Evolutionary conservation across 2,888 invertebrate genomes (phyloP), one percentile per base, ranked within the genome.

Genomic region (Cheilosia scutellata): DNA sequence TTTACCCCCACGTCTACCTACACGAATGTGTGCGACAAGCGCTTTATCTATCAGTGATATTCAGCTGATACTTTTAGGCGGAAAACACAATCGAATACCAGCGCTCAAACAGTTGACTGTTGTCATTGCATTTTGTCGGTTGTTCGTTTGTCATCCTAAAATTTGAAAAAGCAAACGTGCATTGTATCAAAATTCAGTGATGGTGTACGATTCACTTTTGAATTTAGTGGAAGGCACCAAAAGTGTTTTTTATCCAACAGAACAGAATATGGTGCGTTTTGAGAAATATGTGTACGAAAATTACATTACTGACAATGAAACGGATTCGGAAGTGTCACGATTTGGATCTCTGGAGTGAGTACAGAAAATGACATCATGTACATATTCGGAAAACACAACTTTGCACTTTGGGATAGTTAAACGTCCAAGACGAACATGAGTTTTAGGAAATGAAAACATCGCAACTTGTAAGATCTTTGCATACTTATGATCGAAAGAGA

Each of bases 201-300:
- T 89, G 89, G 88, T 88, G 2, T 82, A 88, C 37, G 89, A 88
- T 16, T 87, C 88, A 6, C 65, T 90, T 42, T 88, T 76, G 58
- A 88, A 60, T 87, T 80, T 89, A 5, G 83, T 89, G 44, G 88
- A 79, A 6, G 88, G 88, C 77, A 88, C 89, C 2, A 89, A 88
- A 76, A 88, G 88, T 70, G 87, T 88, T 16, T 88, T 89, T 65
- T 87, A 88, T 25, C 88, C 89, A 68, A 60, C 88, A 51, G 88
- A 88, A 31, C 51, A 87, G 57, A 88, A 89, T 80, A 40, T 89
- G 44, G 84, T 76, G 6, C 82, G 82, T 5, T 89, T 88, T 76
- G 88, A 89, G 62, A 82, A 74, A 51, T 88, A 88, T 66, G 86
- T 88, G 49, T 88, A 78, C 72, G 88, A 88, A 27, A 89, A 88